phyloP scores from a whole-genome alignment of 2,797 vertebrate species.

The Scarus forsteni region DNA sequence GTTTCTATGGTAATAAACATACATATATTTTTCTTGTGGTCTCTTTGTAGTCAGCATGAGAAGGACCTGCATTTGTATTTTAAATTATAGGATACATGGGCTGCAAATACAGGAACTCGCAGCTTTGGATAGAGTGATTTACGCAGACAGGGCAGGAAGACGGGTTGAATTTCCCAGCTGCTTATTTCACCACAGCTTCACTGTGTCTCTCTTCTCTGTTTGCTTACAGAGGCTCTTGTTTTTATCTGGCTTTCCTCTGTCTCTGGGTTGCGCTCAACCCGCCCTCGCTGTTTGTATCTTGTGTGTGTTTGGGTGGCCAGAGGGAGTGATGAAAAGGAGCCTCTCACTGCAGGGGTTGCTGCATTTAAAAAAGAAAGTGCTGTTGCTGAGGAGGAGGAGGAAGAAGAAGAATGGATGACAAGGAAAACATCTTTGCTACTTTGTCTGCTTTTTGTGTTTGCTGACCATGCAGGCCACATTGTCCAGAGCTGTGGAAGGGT shows the following conservation, averaged over 20 bases:
- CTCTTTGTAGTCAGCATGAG: slow-evolving; percentile 40
- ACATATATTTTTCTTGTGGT: slow-evolving; percentile 62
- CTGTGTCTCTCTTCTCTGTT: slow-evolving; percentile 23
- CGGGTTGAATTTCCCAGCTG: slow-evolving; percentile 17
- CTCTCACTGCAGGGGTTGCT: slow-evolving; percentile 47
- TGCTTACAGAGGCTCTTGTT: slow-evolving; percentile 15
- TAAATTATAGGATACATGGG: slow-evolving; percentile 36
- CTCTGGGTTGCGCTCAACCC: slow-evolving; percentile 24
- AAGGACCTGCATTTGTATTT: slow-evolving; percentile 45
- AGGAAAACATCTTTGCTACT: slow-evolving; percentile 36
- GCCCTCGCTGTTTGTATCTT: slow-evolving; percentile 21
- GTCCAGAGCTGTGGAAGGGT: slow-evolving; percentile 33
- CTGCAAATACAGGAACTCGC: slow-evolving; percentile 18
- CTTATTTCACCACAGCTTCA: slow-evolving; percentile 19
- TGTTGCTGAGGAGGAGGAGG: slow-evolving; percentile 30
- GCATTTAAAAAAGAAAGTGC: slow-evolving; percentile 26
- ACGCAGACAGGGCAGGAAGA: slow-evolving; percentile 1
- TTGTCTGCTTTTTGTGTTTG: slow-evolving; percentile 40
- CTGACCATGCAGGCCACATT: slow-evolving; percentile 42
- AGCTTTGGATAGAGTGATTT: slow-evolving; percentile 48
- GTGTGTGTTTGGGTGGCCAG: slow-evolving; percentile 50
- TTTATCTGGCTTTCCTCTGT: slow-evolving; percentile 24
- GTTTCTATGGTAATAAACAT: slow-evolving; percentile 77
- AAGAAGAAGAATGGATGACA: slow-evolving; percentile 33
- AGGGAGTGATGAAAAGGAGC: slow-evolving; percentile 51